Base-by-base conservation (phyloP, 23 tunicate genomes). In the Clavelina lepadiformis region DNA sequence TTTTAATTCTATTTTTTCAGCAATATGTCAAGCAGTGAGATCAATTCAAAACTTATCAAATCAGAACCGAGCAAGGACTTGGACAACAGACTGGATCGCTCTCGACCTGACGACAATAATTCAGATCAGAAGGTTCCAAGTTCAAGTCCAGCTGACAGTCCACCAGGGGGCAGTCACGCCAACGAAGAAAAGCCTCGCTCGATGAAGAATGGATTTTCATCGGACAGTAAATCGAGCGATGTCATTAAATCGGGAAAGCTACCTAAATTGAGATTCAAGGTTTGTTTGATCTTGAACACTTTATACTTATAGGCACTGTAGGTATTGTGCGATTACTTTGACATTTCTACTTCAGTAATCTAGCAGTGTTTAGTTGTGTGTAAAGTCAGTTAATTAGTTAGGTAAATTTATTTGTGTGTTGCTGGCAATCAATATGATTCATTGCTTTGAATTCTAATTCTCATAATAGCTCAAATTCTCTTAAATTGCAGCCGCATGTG, bases 221-320 rank as follows among this genome's bases (percentile, higher is more conserved):
- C 51, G n/a, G 35, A 46, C 6, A 24, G 21, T n/a, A n/a, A n/a
- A n/a, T n/a, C n/a, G n/a, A n/a, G n/a, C n/a, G n/a, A n/a, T n/a
- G n/a, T n/a, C n/a, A n/a, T n/a, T n/a, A n/a, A n/a, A 28, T 35
- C 68, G 20, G 75, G 62, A 33, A 68, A 68, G 35, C 80, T 85
- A 3, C 95, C 95, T 0, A 86, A 86, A 49, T 80, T 86, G 0
- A 49, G 95, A 58, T 86, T 78, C 36, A 78, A 77, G 95, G 95
- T 78, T 62, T n/a, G n/a, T n/a, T n/a, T n/a, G n/a, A n/a, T n/a
- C n/a, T n/a, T n/a, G n/a, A n/a, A n/a, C n/a, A n/a, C n/a, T n/a
- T n/a, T n/a, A n/a, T n/a, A n/a, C n/a, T n/a, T n/a, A n/a, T n/a
- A n/a, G n/a, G n/a, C n/a, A n/a, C n/a, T n/a, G n/a, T n/a, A n/a